Percentiles rank a stretch among this genome's conserved stretches.
Conservation (phyloP, 2,797 vertebrate species). For the Podarcis siculus region DNA sequence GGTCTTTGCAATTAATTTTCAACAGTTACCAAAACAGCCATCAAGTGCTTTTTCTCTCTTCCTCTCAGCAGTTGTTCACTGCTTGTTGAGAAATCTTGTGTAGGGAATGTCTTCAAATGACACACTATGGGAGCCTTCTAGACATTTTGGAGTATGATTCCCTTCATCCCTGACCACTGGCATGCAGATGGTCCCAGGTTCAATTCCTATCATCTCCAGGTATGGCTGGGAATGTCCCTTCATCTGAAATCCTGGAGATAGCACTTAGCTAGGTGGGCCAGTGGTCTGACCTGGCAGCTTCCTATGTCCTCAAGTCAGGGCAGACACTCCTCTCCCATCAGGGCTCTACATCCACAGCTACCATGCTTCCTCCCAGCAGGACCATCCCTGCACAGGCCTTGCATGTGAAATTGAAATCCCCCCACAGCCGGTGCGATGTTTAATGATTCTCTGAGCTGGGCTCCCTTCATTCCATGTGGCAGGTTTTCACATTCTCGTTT, state of each 20-base stretch:
- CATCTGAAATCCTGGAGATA: too few species aligned
- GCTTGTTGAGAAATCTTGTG: neutral
- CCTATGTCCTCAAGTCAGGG: too few species aligned
- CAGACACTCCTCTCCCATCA: neutral
- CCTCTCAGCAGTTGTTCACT: neutral
- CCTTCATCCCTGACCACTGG: too few species aligned
- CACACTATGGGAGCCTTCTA: neutral
- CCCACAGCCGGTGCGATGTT: constrained; percentile 44
- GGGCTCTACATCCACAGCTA: neutral
- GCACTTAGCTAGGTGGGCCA: too few species aligned
- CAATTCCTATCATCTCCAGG: too few species aligned
- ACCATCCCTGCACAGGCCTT: constrained; percentile 27
- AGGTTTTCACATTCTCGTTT: constrained; percentile 58
- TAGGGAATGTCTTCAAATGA: neutral
- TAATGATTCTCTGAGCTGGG: constrained; percentile 49
- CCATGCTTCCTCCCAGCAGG: neutral
- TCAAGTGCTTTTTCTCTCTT: neutral
- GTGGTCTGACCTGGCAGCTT: neutral
- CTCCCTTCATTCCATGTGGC: constrained; percentile 57
- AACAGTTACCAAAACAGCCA: neutral
- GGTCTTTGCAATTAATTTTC: constrained; percentile 7
- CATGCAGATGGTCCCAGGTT: too few species aligned
- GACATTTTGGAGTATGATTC: too few species aligned
- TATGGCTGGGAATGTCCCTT: too few species aligned
- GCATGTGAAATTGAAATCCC: constrained; percentile 54